Conservation (phyloP, 2,797 vertebrate genomes). For the Urophycis tenuis region DNA sequence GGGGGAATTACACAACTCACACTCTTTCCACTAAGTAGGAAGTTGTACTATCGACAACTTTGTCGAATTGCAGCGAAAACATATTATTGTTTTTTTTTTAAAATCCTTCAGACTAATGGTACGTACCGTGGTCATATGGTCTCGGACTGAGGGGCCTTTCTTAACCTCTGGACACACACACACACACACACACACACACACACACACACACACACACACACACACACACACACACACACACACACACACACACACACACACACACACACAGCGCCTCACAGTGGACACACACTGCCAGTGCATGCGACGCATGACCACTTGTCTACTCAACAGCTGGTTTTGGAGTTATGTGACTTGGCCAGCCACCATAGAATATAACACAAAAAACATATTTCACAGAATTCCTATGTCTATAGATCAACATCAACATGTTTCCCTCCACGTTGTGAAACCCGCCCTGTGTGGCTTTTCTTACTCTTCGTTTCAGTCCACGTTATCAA, state of each 20-base stretch:
- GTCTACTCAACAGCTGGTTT: conserved; percentile 1
- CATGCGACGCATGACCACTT: conserved; percentile 20
- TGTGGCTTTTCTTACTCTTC: neutral
- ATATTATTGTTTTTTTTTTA: neutral
- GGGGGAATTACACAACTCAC: neutral
- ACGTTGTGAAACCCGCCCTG: neutral
- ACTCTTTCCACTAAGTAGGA: neutral
- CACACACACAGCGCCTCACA: conserved; percentile 43
- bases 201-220: conserved; percentile 2
- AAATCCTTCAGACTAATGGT: no score
- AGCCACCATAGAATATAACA: neutral
- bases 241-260: neutral
- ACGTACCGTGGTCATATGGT: neutral
- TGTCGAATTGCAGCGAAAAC: no score
- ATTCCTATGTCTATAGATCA: neutral
- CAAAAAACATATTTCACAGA: neutral
- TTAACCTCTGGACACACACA: neutral
- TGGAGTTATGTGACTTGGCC: conserved; percentile 6
- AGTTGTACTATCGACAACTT: neutral
- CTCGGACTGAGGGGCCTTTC: neutral
- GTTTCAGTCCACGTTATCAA: neutral
- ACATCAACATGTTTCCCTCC: neutral
- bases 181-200: neutral
- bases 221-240: conserved; percentile 19
- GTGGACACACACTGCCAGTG: conserved; percentile 43